Evolutionary conservation across 2,888 invertebrate genomes (phyloP).

Genomic region (Caenorhabditis afra): DNA sequence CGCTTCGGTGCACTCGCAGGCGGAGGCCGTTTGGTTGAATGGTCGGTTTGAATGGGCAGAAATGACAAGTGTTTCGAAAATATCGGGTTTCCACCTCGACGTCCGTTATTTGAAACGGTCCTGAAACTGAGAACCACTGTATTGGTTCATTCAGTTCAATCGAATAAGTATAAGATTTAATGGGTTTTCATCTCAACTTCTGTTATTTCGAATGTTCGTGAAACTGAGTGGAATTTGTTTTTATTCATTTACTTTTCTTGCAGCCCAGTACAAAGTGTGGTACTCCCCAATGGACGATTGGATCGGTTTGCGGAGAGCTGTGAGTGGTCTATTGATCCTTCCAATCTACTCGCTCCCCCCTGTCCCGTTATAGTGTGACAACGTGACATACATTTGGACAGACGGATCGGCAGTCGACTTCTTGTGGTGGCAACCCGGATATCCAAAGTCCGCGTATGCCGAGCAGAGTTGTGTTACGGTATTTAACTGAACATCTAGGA

Average conservation of each 20-base stretch:
- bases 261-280: constrained; percentile 40
- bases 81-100: too few species aligned
- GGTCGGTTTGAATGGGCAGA: constrained; percentile 6
- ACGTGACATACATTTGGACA: constrained; percentile 26
- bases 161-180: too few species aligned
- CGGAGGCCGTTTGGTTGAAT: constrained; percentile 40
- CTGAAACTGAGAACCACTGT: too few species aligned
- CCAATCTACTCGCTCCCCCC: too few species aligned
- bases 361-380: constrained; percentile 33
- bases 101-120: too few species aligned
- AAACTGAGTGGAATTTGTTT: neutral
- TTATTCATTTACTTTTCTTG: neutral
- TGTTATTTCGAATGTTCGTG: neutral
- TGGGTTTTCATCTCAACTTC: too few species aligned
- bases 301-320: constrained; percentile 33
- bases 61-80: neutral
- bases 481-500: too few species aligned
- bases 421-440: constrained; percentile 40
- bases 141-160: too few species aligned
- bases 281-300: constrained; percentile 28
- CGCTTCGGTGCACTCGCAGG: constrained; percentile 37
- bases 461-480: constrained; percentile 41
- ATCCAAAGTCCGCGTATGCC: constrained; percentile 25
- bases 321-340: neutral
- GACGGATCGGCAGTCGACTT: constrained; percentile 33